phyloP scores from a whole-genome alignment of 2,113 vertebrate genomes.

The Otocyon megalotis region DNA sequence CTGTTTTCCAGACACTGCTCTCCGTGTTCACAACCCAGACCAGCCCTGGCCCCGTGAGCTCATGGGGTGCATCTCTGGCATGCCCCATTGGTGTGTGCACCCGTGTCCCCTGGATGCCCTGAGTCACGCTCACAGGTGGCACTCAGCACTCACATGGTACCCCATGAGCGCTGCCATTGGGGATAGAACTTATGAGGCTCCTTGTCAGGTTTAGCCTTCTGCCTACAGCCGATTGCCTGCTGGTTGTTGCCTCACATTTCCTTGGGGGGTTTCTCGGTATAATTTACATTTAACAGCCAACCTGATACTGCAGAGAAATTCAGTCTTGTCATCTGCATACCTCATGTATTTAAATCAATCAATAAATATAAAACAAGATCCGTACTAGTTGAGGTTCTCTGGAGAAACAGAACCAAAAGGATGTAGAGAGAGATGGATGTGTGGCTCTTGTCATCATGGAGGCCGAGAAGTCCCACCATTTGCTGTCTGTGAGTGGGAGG shows the following conservation, averaged over 20 bases:
- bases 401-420: neutral
- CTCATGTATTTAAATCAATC: neutral
- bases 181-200: neutral
- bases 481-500: neutral
- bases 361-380: neutral
- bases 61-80: neutral
- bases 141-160: neutral
- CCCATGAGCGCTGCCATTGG: neutral
- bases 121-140: neutral
- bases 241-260: neutral
- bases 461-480: neutral
- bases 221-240: neutral
- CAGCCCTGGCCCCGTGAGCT: neutral
- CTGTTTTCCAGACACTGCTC: neutral
- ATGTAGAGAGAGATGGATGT: neutral
- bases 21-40: neutral
- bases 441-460: neutral
- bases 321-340: neutral
- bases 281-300: neutral
- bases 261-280: neutral
- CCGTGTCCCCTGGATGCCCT: neutral
- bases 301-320: neutral
- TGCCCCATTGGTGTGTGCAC: too few relatives aligned
- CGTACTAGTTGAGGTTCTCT: neutral
- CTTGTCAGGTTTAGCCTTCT: neutral